Evolutionary conservation across 2,888 invertebrate species (phyloP), one percentile per base, ranked within the genome.

Genomic region (Rhyacophila evoluta): DNA sequence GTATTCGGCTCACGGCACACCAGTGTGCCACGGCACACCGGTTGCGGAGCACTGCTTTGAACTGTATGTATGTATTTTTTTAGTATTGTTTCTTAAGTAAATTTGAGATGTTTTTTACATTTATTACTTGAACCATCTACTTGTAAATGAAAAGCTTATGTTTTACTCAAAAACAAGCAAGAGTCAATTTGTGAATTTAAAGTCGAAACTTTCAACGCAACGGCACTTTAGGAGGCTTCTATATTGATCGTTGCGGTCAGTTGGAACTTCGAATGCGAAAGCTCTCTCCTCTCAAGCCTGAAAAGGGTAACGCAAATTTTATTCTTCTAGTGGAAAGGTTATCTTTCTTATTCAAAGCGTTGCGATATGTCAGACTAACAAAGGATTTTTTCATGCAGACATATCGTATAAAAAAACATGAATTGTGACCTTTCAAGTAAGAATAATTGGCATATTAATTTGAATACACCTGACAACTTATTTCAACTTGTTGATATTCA

Each of bases 191-290:
- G 19, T 19, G 19, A 55, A 55, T 55, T 55, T 55, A 2, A 55
- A 55, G 55, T 55, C 19, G 55, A 25, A 55, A 55, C 15, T 55
- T 19, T 55, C 55, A 55, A 55, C 55, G 55, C 55, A 55, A 55
- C 55, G 55, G 55, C 19, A 55, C 55, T 55, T 55, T 55, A 55
- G 55, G 5, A 55, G 55, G 55, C 55, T 55, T n/a, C 55, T 19
- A 55, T 55, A 55, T 55, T 55, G 55, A 55, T 55, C 55, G 55
- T 25, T 55, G 55, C 55, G 55, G 55, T 55, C 55, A 55, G 55
- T 55, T 55, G 19, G 25, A 55, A 19, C 25, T 55, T 25, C 55
- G 55, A 55, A 15, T 55, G 8, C 19, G 19, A 55, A 55, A 55
- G 55, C 55, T 55, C 55, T 55, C 25, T 55, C 25, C 55, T 55